Base-by-base conservation (phyloP, 2,113 vertebrate species). In the Rhinoderma darwinii region DNA sequence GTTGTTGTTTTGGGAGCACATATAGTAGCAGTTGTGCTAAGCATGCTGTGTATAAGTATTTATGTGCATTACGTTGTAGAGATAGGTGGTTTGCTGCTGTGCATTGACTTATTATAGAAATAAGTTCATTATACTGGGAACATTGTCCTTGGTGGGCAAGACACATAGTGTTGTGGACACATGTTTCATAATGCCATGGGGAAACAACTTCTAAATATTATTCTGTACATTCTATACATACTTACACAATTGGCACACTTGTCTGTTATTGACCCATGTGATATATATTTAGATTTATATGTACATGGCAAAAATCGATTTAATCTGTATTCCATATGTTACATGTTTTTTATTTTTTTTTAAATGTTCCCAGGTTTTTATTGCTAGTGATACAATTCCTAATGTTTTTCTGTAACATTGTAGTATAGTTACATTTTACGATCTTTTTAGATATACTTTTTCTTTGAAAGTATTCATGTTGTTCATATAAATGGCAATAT, bases 291-390 rank as follows among this genome's bases (percentile, higher is more conserved):
- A 72, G 18, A 39, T 41, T 72, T 70, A 41, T 41, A 72, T 72
- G 68, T 41, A 41, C 12, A 39, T 39, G 37, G 68, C 35, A 41
- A 72, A 72, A n/a, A 44, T 44, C 73, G 14, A 30, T 47, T 75
- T 47, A n/a, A 25, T 47, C 72, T 43, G 72, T 74, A 10, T 43
- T 47, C 39, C 41, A 75, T 75, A 75, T 75, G 73, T 75, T 75
- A 25, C 2, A 41, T 0, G 25, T 41, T 70, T 66, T 32, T 66
- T 66, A 30, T 59, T 51, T 35, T 66, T 27, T 66, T 66, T 35
- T 17, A 66, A 70, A 37, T 22, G 32, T 70, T 70, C 66, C 32
- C 66, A 70, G 66, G 22, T 27, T 70, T 70, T 70, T 70, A 37
- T 37, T 7, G 15, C 66, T 37, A 30, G 27, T 30, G 18, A 37